Base-by-base conservation (phyloP, 2,888 invertebrate species). In the Drosophila phalerata region DNA sequence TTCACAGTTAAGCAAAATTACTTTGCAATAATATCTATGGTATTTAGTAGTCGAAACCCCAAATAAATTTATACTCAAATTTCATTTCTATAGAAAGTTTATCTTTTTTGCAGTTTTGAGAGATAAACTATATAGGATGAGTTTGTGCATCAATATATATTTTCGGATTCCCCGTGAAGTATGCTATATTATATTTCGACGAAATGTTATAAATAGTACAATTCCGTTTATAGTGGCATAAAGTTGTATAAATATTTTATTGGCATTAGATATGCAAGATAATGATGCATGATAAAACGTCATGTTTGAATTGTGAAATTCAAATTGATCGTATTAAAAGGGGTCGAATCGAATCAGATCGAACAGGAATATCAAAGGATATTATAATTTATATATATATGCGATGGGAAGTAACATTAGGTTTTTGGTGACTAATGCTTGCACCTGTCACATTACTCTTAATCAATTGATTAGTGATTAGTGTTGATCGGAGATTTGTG, bases 291-390 rank as follows among this genome's bases (percentile, higher is more conserved):
- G 55, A 71, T 49, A 13, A 25, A 30, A 32, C 5, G 13, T 22
- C 28, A 6, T 19, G n/a, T 11, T n/a, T 1, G 42, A 11, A 28
- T 74, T 61, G 57, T 58, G 65, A 57, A 73, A 73, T 73, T 61
- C 22, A 38, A 11, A 51, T 42, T n/a, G 13, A 47, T 37, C 8
- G 37, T 2, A n/a, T 2, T 38, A 13, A n/a, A 11, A 42, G 11
- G 45, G 11, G 22, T 19, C 11, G 19, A 11, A 25, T 40, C 9
- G 10, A 5, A 3, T 43, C 1, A 5, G 25, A 30, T 52, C 9
- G 0, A n/a, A 45, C 15, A 2, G 47, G 10, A 15, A 15, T n/a
- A n/a, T 5, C 0, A 53, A 13, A 34, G 8, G 5, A 32, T 30
- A 30, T 30, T 30, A n/a, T n/a, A n/a, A n/a, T n/a, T n/a, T n/a